These are phyloP conservation scores for Acleris sparsana DNA, from an alignment of 2,888 invertebrate genomes.

Conservation along the genomic window DNA sequence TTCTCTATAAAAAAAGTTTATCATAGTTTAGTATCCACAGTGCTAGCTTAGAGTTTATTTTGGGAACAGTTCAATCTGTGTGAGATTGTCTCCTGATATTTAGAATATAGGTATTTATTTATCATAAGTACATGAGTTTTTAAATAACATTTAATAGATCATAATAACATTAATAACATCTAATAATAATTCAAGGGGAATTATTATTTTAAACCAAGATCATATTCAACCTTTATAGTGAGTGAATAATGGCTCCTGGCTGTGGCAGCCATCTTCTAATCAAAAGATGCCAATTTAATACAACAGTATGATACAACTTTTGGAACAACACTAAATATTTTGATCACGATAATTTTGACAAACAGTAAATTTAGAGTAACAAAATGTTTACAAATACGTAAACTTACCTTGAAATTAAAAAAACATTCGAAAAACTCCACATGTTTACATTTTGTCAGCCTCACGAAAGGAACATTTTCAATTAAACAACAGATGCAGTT, in stretches of 20 bases:
- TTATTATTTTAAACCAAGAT: no score
- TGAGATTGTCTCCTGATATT: no score
- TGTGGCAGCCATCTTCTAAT: slow-evolving; percentile 48
- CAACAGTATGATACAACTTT: slow-evolving; percentile 36
- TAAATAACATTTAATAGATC: no score
- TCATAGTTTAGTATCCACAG: no score
- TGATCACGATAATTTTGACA: background rate
- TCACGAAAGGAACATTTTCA: slow-evolving; percentile 47
- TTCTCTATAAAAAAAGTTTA: no score
- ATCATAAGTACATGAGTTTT: no score
- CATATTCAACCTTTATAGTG: background rate
- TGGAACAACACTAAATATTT: slow-evolving; percentile 3
- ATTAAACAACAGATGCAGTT: slow-evolving; percentile 57
- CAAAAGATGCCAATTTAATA: slow-evolving; percentile 52
- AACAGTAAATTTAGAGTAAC: background rate
- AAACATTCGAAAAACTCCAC: slow-evolving; percentile 49
- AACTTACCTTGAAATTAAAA: slow-evolving; percentile 53
- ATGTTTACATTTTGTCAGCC: slow-evolving; percentile 56
- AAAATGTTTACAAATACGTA: background rate
- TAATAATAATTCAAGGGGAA: no score
- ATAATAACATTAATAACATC: no score
- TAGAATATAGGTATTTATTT: no score
- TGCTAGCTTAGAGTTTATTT: no score
- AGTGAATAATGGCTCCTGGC: slow-evolving; percentile 19
- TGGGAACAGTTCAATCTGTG: no score